These are phyloP conservation scores for Colletes gigas DNA, from an alignment of 1,140 invertebrate genomes.

Conservation along the genomic window DNA sequence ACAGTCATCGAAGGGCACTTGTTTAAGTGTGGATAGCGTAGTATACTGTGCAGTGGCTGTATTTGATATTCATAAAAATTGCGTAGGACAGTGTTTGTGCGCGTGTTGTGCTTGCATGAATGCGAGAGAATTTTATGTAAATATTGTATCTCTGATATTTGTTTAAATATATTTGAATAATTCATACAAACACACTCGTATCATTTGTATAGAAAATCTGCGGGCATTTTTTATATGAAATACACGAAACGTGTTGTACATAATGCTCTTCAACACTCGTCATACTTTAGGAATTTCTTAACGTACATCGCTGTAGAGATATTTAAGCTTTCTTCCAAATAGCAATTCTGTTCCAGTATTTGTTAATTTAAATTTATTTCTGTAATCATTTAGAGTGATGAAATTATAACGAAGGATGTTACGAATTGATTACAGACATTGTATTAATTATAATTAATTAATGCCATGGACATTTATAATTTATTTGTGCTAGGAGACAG, in stretches of 20 bases:
- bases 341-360: neutral
- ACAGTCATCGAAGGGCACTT: slow-evolving; percentile 41
- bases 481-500: neutral
- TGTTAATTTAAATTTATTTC: neutral
- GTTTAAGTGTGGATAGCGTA: slow-evolving; percentile 37
- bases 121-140: slow-evolving; percentile 75
- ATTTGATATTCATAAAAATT: slow-evolving; percentile 38
- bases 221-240: slow-evolving; percentile 7
- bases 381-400: neutral
- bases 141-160: slow-evolving; percentile 77
- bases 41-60: slow-evolving; percentile 18
- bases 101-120: slow-evolving; percentile 68
- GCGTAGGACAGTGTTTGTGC: slow-evolving; percentile 57
- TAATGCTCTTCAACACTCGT: neutral
- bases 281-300: neutral
- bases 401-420: neutral
- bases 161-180: slow-evolving; percentile 81
- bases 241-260: neutral
- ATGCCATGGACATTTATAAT: neutral
- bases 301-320: neutral
- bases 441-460: neutral
- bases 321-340: neutral
- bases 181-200: slow-evolving; percentile 73
- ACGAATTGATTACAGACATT: neutral
- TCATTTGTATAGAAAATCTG: slow-evolving; percentile 17